Evolutionary conservation across 1,140 invertebrate genomes (phyloP).

Genomic region (Sycophaga agraensis): DNA sequence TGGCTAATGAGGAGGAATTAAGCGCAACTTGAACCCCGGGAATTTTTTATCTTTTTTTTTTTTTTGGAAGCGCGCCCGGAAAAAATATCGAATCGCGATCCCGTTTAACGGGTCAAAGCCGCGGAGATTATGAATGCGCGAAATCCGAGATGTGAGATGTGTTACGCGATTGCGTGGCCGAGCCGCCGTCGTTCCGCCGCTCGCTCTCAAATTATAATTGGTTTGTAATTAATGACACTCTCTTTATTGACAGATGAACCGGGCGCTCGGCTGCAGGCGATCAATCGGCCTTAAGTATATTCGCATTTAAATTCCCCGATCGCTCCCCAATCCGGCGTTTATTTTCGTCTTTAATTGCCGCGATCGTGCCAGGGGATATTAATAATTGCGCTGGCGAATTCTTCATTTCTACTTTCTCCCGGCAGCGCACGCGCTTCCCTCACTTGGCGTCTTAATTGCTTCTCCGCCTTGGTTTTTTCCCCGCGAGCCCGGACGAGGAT

Average conservation of each 20-base stretch:
- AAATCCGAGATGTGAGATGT: constrained; percentile 13
- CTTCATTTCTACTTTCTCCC: constrained; percentile 9
- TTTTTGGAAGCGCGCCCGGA: too few species aligned
- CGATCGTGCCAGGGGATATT: constrained; percentile 23
- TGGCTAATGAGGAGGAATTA: too few species aligned
- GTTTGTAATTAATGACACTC: constrained; percentile 47
- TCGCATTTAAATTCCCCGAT: constrained; percentile 16
- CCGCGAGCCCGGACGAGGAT: not conserved
- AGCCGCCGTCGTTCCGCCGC: not conserved
- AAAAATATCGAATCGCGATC: not conserved
- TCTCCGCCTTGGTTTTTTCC: not conserved
- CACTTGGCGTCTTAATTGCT: constrained; percentile 3
- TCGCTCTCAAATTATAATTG: constrained; percentile 43
- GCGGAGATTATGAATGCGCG: not conserved
- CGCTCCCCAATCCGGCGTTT: not conserved
- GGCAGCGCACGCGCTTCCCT: not conserved
- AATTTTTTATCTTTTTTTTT: too few species aligned
- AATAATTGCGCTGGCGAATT: constrained; percentile 9
- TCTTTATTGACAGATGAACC: constrained; percentile 40
- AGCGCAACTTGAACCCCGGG: too few species aligned
- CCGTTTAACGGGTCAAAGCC: not conserved
- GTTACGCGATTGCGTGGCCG: constrained; percentile 3
- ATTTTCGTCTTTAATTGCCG: constrained; percentile 22
- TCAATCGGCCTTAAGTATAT: constrained; percentile 10
- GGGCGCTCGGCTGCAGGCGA: not conserved